phyloP scores from a whole-genome alignment of 2,888 invertebrate genomes.

The Folsomia manolachei region DNA sequence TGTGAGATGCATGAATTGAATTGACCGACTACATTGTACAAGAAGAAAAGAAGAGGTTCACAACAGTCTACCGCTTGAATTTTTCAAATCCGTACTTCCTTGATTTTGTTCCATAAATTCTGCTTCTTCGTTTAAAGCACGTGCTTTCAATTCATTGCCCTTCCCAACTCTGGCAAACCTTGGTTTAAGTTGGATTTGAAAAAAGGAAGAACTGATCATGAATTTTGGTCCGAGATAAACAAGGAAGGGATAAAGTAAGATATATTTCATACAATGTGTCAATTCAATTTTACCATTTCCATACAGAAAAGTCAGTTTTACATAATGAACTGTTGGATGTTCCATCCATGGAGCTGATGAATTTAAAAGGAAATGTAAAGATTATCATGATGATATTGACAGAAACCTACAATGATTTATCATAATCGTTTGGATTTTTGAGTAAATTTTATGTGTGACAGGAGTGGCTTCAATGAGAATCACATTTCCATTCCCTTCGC shows the following conservation, averaged over 20 bases:
- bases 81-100: conserved; percentile 2
- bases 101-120: conserved; percentile 23
- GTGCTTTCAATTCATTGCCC: conserved; percentile 45
- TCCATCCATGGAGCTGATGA: neutral
- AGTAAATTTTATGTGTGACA: neutral
- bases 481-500: too few relatives aligned
- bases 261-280: neutral
- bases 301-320: too few relatives aligned
- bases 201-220: too few relatives aligned
- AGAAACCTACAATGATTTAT: neutral
- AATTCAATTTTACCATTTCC: neutral
- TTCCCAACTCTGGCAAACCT: too few relatives aligned
- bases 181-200: too few relatives aligned
- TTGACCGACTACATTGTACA: too few relatives aligned
- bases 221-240: too few relatives aligned
- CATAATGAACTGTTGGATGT: neutral
- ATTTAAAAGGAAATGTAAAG: neutral
- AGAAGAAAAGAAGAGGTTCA: neutral
- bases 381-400: neutral
- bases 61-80: neutral
- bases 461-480: too few relatives aligned
- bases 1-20: too few relatives aligned
- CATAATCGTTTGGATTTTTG: neutral
- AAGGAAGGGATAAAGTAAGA: neutral
- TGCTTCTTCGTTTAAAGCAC: conserved; percentile 31